Percentiles rank a stretch among this genome's conserved stretches.
Conservation (phyloP, 2,888 invertebrate species). For the Dryobota labecula region DNA sequence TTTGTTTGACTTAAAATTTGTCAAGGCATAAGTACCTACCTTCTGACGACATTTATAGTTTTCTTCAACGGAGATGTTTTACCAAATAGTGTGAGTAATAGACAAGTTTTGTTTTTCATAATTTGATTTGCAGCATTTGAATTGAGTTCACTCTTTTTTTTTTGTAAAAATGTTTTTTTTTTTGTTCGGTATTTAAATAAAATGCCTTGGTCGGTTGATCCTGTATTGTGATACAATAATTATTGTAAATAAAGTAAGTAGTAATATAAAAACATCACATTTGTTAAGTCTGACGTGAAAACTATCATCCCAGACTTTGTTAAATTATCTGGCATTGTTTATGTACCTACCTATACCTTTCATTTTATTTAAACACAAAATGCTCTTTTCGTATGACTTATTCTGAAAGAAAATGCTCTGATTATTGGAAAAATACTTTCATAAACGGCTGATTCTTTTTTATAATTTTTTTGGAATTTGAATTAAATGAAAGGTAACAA, state of each 20-base stretch:
- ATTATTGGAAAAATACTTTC: not conserved
- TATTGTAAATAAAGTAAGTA: conserved; percentile 74
- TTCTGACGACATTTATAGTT: conserved; percentile 1
- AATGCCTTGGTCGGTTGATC: conserved; percentile 76
- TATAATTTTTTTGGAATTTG: not conserved
- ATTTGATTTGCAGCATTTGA: conserved; percentile 1
- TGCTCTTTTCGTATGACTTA: not conserved
- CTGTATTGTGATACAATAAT: conserved; percentile 82
- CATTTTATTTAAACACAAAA: conserved; percentile 28
- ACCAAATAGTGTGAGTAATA: conserved; percentile 23
- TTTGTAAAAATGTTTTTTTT: not conserved
- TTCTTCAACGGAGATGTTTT: conserved; percentile 5
- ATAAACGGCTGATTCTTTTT: not conserved
- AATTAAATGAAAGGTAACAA: conserved; percentile 22
- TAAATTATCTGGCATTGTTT: conserved; percentile 19
- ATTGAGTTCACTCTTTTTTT: not conserved
- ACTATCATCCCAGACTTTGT: conserved; percentile 20
- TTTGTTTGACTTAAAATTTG: conserved; percentile 43
- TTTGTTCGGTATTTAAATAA: conserved; percentile 54
- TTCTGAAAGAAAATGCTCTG: conserved; percentile 1
- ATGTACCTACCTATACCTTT: conserved; percentile 18
- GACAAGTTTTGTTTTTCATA: conserved; percentile 6
- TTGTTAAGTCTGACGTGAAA: conserved; percentile 55
- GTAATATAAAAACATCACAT: conserved; percentile 62
- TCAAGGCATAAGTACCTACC: conserved; percentile 45